A percentile compares a stretch with the other conserved stretches of the same genome.
These are phyloP conservation scores for Uromys caudimaculatus DNA, from an alignment of 2,797 vertebrate genomes.

Conservation along the genomic window DNA sequence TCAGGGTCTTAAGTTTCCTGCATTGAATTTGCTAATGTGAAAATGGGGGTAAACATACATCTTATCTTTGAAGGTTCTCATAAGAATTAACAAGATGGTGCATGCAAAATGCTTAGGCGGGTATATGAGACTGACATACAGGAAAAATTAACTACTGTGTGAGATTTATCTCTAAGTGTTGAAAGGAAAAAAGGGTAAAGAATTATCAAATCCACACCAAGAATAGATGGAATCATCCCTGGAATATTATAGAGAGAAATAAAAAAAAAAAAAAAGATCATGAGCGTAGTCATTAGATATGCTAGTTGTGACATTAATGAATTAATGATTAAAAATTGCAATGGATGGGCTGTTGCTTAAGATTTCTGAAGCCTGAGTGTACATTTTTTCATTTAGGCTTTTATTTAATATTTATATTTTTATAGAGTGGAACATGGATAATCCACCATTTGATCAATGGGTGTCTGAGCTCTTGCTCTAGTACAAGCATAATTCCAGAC, in stretches of 20 bases:
- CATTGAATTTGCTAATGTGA: neutral
- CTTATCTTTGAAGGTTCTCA: neutral
- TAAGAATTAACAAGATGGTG: neutral
- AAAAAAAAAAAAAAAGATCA: neutral
- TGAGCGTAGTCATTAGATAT: neutral
- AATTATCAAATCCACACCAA: neutral
- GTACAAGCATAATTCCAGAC: neutral
- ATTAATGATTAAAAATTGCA: constrained; percentile 52
- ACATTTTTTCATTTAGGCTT: neutral
- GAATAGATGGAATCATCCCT: neutral
- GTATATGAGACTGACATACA: neutral
- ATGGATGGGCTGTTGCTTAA: neutral
- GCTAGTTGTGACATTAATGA: neutral
- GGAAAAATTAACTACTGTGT: neutral
- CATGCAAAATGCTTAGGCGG: neutral
- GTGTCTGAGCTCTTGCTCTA: neutral
- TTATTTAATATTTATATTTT: neutral
- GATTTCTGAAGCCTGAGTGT: neutral
- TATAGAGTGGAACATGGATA: neutral
- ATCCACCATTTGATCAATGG: neutral
- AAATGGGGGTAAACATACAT: neutral
- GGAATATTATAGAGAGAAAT: neutral
- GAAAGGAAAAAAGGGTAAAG: neutral
- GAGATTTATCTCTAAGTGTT: neutral
- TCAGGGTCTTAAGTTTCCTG: neutral